Base-by-base conservation (phyloP, 2,888 invertebrate genomes). In the Clitarchus hookeri region DNA sequence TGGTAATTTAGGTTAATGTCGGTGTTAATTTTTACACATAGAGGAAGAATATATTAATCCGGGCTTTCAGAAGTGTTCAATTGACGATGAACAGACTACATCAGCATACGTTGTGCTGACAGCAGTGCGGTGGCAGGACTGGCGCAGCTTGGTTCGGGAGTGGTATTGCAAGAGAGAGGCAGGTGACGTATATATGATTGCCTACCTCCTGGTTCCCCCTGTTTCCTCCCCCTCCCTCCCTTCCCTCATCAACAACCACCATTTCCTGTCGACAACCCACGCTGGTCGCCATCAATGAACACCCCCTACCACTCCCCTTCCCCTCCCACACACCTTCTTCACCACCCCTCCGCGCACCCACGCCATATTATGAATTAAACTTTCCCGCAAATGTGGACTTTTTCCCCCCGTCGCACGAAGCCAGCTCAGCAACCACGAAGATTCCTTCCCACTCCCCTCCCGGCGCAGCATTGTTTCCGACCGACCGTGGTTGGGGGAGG, bases 161-260 rank as follows among this genome's bases (percentile, higher is more conserved):
- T 65, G 65, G 65, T n/a, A n/a, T 65, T 65, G 65, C 65, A 65
- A 48, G 65, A 13, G 65, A 65, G 65, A 23, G 65, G 65, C 65
- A 65, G 65, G 65, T 65, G 65, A 65, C 65, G 65, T 65, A 65
- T 65, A 65, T 65, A 65, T 65, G 8, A 65, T 65, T 65, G 65
- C n/a, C 65, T 65, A 65, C 65, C 65, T 65, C 89, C 89, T 89
- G 89, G 89, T 89, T 84, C 85, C 87, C 26, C 84, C 65, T n/a
- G 77, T 77, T n/a, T 84, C 85, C 87, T 79, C 84, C 25, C 48
- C 48, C 84, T 54, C 77, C 85, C 54, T 80, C 48, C 44, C 53
- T 26, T 79, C 83, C 83, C 25, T 77, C 77, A 8, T 25, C 84
- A 11, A 65, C 65, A n/a, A 65, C 65, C 65, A 65, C 65, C 65